A percentile compares a stretch with the other conserved stretches of the same genome.
Conservation (phyloP, 1,140 invertebrate genomes). For the Drosophila eugracilis region DNA sequence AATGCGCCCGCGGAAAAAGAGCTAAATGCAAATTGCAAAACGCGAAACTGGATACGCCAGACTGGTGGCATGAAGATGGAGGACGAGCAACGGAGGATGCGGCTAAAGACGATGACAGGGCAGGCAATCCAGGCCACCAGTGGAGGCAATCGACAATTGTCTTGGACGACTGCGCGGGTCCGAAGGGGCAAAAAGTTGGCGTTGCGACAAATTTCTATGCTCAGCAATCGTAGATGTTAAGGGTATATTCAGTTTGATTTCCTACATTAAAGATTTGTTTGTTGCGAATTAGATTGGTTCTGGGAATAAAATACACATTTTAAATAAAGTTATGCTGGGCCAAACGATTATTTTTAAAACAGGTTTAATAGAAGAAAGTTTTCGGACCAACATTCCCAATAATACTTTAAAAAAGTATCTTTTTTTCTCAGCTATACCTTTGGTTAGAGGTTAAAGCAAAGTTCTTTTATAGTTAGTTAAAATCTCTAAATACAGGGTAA, state of each 20-base stretch:
- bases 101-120: conserved; percentile 39
- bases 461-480: too few relatives aligned
- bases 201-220: conserved; percentile 36
- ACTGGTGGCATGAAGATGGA: neutral
- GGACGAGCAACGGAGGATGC: conserved; percentile 3
- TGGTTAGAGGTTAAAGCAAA: too few relatives aligned
- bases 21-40: conserved; percentile 10
- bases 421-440: too few relatives aligned
- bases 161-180: conserved; percentile 6
- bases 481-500: neutral
- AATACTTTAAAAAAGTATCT: too few relatives aligned
- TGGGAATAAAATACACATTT: too few relatives aligned
- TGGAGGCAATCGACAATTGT: conserved; percentile 41
- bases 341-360: too few relatives aligned
- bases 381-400: too few relatives aligned
- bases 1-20: conserved; percentile 38
- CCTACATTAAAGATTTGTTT: neutral
- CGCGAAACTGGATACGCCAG: conserved; percentile 14
- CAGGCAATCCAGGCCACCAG: conserved; percentile 36
- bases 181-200: conserved; percentile 35
- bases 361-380: too few relatives aligned
- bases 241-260: conserved; percentile 9
- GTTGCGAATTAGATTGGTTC: too few relatives aligned
- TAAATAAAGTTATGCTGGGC: too few relatives aligned
- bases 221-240: rapidly evolving